Evolutionary conservation across 2,797 vertebrate species (phyloP).

Genomic region (Pelobates cultripes): DNA sequence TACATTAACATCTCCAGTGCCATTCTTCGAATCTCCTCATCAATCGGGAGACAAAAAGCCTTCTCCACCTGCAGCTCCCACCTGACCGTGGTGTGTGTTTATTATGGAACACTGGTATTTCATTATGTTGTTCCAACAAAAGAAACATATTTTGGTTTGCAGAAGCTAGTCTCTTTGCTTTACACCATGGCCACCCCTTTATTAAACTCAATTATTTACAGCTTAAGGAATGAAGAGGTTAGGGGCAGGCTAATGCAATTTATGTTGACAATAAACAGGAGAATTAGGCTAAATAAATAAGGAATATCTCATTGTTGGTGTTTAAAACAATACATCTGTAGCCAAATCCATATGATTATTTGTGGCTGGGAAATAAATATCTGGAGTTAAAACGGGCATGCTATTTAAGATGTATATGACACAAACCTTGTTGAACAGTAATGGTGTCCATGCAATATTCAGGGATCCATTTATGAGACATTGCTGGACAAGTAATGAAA

Average conservation of each 20-base stretch:
- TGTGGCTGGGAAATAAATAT: no score
- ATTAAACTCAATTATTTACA: neutral
- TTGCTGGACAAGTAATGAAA: no score
- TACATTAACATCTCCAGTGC: conserved; percentile 39
- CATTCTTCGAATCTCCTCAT: neutral
- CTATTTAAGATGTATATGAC: no score
- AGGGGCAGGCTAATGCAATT: neutral
- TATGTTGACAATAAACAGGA: neutral
- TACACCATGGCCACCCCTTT: conserved; percentile 12
- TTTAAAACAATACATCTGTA: no score
- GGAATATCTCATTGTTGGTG: no score
- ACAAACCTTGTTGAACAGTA: no score
- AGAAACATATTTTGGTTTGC: neutral
- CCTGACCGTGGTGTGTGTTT: conserved; percentile 64
- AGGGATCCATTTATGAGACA: no score
- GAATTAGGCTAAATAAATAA: no score
- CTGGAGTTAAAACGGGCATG: no score
- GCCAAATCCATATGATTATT: no score
- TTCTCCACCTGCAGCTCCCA: conserved; percentile 64
- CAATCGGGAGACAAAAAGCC: conserved; percentile 27
- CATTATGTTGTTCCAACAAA: conserved; percentile 66
- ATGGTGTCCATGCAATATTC: no score
- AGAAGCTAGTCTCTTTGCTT: conserved; percentile 13
- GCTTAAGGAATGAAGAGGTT: conserved; percentile 9
- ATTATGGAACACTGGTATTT: conserved; percentile 68